A percentile compares a stretch with the other conserved stretches of the same genome.
These are phyloP conservation scores for Sycophila sp. DNA, from an alignment of 1,140 invertebrate species.

Conservation along the genomic window DNA sequence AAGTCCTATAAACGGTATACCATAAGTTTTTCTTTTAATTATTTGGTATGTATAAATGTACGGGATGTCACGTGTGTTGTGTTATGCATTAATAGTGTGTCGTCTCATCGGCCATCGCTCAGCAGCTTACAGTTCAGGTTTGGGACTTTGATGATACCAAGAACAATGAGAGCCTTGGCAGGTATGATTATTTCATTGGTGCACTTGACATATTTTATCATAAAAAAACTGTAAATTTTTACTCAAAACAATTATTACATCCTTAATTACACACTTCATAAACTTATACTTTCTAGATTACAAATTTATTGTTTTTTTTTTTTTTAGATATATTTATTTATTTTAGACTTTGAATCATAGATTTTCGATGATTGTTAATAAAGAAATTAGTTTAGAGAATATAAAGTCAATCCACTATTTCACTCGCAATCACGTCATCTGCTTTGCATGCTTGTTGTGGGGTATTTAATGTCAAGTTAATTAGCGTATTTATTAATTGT, in stretches of 20 bases:
- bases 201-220: background rate
- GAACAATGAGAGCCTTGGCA: slow-evolving; percentile 84
- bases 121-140: slow-evolving; percentile 80
- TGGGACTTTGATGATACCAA: slow-evolving; percentile 88
- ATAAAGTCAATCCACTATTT: background rate
- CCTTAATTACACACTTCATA: too few species aligned
- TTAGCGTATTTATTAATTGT: background rate
- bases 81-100: slow-evolving; percentile 69
- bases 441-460: slow-evolving; percentile 28
- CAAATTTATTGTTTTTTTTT: too few species aligned
- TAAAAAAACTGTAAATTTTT: background rate
- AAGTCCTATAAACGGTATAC: background rate
- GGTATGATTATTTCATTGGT: slow-evolving; percentile 68
- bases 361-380: background rate
- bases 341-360: background rate
- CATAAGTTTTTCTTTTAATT: background rate
- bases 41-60: slow-evolving; percentile 60
- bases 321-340: too few species aligned
- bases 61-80: slow-evolving; percentile 61
- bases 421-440: background rate
- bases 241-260: background rate
- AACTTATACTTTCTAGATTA: too few species aligned
- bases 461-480: background rate
- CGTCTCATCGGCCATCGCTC: slow-evolving; percentile 72
- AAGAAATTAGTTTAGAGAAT: background rate